Base-by-base conservation (phyloP, 1,140 invertebrate genomes). In the Hypsibius dujardini region DNA sequence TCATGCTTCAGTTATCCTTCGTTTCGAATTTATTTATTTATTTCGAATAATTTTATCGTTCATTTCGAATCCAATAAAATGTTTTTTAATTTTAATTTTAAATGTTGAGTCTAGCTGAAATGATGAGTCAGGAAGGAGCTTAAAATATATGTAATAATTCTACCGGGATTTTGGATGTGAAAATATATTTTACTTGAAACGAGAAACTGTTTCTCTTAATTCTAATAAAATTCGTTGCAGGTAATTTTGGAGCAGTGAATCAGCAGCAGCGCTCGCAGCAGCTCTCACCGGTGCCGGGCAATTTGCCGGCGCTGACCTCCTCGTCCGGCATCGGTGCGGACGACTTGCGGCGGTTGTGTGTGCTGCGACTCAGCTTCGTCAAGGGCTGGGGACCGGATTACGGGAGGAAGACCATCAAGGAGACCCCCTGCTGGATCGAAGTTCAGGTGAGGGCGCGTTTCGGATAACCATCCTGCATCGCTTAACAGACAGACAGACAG, bases 361-460 rank as follows among this genome's bases (percentile, higher is more conserved):
- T 98, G 77, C 83, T 98, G 74, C 85, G 94, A 60, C 82, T 98
- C 70, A 97, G 92, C 80, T 99, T 98, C 80, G 95, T 99, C 0
- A 99, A 98, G 82, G 95, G 95, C 70, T 97, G 95, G 95, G 95
- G 95, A 72, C 93, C 92, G n/a, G 94, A 97, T 82, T 98, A 97
- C 82, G 92, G 90, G 1, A 83, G 94, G 73, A 87, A 90, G 78
- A 93, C 89, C 72, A 98, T 98, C 76, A 97, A 96, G 81, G 92
- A 96, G 80, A 97, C 93, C 15, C 94, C 94, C 1, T 97, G 94
- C 81, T 98, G 94, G 94, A 92, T 98, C 75, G 94, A 98, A 81
- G 85, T 97, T 40, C 93, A 98, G 81, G 28, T 28, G 28, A 28
- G 28, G 28, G 28, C 28, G 28, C 28, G 28, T 28, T 28, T 28